These are phyloP conservation scores for Pongo pygmaeus DNA, from an alignment of 2,113 vertebrate species.

Conservation along the genomic window DNA sequence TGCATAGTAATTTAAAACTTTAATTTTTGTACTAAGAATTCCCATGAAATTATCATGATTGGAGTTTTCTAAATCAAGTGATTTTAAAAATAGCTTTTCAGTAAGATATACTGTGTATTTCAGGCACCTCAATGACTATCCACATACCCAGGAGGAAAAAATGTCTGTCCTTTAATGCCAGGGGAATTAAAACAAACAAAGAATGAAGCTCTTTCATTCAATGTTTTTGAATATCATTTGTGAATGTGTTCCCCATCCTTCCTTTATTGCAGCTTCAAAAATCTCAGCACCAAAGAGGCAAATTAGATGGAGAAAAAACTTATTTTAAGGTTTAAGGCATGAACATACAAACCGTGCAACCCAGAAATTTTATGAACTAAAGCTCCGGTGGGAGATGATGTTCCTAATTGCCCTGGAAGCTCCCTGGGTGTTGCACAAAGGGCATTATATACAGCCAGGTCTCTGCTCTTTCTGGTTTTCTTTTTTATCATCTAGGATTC, in stretches of 20 bases:
- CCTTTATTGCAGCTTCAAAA: conserved; percentile 8
- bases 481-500: not conserved
- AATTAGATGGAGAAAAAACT: not conserved
- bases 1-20: conserved; percentile 64
- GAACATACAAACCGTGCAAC: not conserved
- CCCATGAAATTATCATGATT: conserved; percentile 70
- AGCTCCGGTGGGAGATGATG: too few relatives aligned
- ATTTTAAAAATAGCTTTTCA: conserved; percentile 75
- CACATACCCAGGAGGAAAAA: not conserved
- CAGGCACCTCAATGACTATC: conserved; percentile 32
- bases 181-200: not conserved
- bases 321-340: not conserved
- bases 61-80: conserved; percentile 73
- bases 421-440: not conserved
- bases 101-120: conserved; percentile 63
- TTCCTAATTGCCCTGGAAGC: not conserved
- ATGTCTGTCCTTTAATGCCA: not conserved
- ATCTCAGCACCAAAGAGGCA: not conserved
- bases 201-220: not conserved
- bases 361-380: not conserved
- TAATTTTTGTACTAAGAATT: conserved; percentile 67
- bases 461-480: not conserved
- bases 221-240: not conserved
- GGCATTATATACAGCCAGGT: not conserved
- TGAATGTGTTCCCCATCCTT: not conserved